Conservation (phyloP, 2,797 vertebrate species). For the Amniataba percoides region DNA sequence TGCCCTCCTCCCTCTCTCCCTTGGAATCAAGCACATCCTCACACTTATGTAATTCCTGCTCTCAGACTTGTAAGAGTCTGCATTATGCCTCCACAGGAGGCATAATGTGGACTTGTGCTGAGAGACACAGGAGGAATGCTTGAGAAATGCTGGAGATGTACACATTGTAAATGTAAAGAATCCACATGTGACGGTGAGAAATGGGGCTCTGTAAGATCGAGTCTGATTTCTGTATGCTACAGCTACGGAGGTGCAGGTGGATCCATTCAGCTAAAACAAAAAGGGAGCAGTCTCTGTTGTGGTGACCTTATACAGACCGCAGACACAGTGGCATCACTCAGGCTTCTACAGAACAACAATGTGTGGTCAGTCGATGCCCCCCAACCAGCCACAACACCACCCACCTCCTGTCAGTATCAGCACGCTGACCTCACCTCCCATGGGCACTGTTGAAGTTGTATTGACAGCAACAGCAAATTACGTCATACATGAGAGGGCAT, state of each 20-base stretch:
- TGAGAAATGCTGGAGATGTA: slow-evolving; percentile 22
- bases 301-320: slow-evolving; percentile 51
- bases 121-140: slow-evolving; percentile 21
- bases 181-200: slow-evolving; percentile 10
- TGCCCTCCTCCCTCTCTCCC: slow-evolving; percentile 50
- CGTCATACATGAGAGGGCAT: slow-evolving; percentile 28
- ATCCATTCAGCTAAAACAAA: slow-evolving; percentile 20
- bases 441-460: slow-evolving; percentile 74
- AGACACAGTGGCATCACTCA: slow-evolving; percentile 53
- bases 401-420: slow-evolving; percentile 91
- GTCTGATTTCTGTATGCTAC: slow-evolving; percentile 14
- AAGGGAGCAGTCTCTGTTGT: slow-evolving; percentile 30
- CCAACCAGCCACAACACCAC: slow-evolving; percentile 46
- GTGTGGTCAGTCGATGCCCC: slow-evolving; percentile 48
- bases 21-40: slow-evolving; percentile 60
- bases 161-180: slow-evolving; percentile 10
- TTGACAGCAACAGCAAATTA: slow-evolving; percentile 55
- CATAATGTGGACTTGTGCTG: slow-evolving; percentile 47
- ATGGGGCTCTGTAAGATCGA: background rate
- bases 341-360: slow-evolving; percentile 43
- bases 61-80: slow-evolving; percentile 66
- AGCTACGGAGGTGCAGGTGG: slow-evolving; percentile 34
- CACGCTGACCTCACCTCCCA: slow-evolving; percentile 89
- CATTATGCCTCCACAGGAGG: slow-evolving; percentile 53
- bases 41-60: slow-evolving; percentile 76